phyloP scores from a whole-genome alignment of 2,113 vertebrate genomes.

The Barnardius zonarius region DNA sequence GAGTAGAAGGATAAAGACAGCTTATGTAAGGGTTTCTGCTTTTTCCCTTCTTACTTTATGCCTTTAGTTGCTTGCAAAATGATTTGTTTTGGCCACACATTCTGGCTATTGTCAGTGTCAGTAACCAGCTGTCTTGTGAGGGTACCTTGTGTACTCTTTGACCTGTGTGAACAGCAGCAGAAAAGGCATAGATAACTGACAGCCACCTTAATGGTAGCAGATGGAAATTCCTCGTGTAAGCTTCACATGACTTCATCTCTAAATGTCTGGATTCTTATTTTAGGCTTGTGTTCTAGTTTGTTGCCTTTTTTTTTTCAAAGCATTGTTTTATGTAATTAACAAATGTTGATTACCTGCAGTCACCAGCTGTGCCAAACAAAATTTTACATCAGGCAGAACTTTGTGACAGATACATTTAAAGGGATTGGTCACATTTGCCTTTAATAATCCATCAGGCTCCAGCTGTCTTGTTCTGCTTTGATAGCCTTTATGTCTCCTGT shows the following conservation, averaged over 20 bases:
- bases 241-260: neutral
- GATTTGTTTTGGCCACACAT: neutral
- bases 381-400: neutral
- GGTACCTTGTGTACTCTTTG: neutral
- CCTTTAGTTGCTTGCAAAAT: neutral
- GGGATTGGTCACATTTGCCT: neutral
- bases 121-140: neutral
- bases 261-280: neutral
- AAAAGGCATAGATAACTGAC: neutral
- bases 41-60: neutral
- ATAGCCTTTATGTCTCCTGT: neutral
- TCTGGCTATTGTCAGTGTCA: neutral
- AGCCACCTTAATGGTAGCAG: neutral
- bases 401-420: neutral
- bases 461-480: neutral
- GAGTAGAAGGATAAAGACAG: neutral
- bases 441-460: neutral
- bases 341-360: slow-evolving; percentile 3
- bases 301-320: neutral
- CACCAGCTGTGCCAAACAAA: slow-evolving; percentile 30
- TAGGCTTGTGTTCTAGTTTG: neutral
- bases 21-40: neutral
- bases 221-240: neutral
- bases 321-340: slow-evolving; percentile 55
- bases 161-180: neutral